Base-by-base conservation (phyloP, 2,797 vertebrate genomes). In the Thalassophryne amazonica region DNA sequence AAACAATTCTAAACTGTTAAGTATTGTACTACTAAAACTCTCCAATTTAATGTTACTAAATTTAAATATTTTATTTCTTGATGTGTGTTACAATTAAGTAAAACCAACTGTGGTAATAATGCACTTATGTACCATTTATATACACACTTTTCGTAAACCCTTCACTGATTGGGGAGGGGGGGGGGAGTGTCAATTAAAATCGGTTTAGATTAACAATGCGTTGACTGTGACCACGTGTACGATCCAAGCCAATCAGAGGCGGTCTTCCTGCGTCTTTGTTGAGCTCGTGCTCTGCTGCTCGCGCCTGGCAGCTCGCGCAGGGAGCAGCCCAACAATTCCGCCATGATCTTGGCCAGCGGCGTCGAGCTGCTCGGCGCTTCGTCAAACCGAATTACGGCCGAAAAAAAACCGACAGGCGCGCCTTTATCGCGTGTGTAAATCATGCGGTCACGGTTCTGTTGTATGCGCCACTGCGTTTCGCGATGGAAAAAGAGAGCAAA, bases 201-300 rank as follows among this genome's bases (percentile, higher is more conserved):
- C 4, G 0, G 15, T 11, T 9, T 9, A 2, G 20, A 28, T 62
- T 40, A 80, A 55, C 76, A 23, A 54, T 49, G 40, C 59, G 51
- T 60, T 56, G 9, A 25, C 4, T 48, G 35, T 16, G 62, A 21
- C 32, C 50, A 78, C 52, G 69, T 76, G 84, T 27, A 4, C 14
- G 15, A 4, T 0, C 16, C 1, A 10, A 55, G 54, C 80, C 77
- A 83, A 81, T 83, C 68, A 58, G 66, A 62, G 0, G 7, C 6
- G 13, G 1, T 4, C 68, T 70, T 56, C 60, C 27, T 8, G 30
- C 5, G 71, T 62, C 88, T 90, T 90, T 90, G 89, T 89, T 85
- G 70, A 63, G 72, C 69, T 59, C 15, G 45, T 16, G 45, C 54
- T 57, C 43, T 20, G 22, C 60, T 11, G 10, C 14, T 37, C 7